Conservation (phyloP, 1,140 invertebrate genomes). For the Drosophila repleta region DNA sequence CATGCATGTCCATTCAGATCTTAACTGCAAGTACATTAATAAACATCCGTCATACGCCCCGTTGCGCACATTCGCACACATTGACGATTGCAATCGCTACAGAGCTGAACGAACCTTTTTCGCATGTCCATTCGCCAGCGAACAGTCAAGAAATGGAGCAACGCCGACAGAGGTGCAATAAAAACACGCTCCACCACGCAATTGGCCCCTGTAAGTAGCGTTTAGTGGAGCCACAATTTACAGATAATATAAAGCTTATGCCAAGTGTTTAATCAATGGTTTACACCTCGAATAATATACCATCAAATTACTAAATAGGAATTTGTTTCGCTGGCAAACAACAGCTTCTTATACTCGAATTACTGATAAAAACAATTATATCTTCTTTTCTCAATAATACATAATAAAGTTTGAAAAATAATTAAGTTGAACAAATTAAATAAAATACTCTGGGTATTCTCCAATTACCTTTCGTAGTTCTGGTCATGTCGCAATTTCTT, state of each 20-base stretch:
- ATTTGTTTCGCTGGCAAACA: too few relatives aligned
- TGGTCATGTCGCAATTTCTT: constrained; percentile 67
- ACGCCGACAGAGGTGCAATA: constrained; percentile 21
- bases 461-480: constrained; percentile 36
- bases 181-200: constrained; percentile 73
- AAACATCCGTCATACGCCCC: constrained; percentile 25
- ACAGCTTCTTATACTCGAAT: too few relatives aligned
- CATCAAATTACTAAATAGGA: too few relatives aligned
- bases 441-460: not conserved
- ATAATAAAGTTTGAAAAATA: too few relatives aligned
- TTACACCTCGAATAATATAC: not conserved
- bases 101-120: not conserved
- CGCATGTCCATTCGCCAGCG: constrained; percentile 21
- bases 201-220: constrained; percentile 73
- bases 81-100: constrained; percentile 25
- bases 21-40: constrained; percentile 29
- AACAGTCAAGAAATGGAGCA: constrained; percentile 53
- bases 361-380: too few relatives aligned
- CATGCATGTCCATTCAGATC: constrained; percentile 29
- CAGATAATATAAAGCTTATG: not conserved
- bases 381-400: too few relatives aligned
- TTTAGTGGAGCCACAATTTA: not conserved
- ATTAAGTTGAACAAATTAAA: not conserved
- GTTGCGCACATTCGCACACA: constrained; percentile 14
- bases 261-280: not conserved